These are phyloP conservation scores for Thera britannica DNA, from an alignment of 2,888 invertebrate species.

Conservation along the genomic window DNA sequence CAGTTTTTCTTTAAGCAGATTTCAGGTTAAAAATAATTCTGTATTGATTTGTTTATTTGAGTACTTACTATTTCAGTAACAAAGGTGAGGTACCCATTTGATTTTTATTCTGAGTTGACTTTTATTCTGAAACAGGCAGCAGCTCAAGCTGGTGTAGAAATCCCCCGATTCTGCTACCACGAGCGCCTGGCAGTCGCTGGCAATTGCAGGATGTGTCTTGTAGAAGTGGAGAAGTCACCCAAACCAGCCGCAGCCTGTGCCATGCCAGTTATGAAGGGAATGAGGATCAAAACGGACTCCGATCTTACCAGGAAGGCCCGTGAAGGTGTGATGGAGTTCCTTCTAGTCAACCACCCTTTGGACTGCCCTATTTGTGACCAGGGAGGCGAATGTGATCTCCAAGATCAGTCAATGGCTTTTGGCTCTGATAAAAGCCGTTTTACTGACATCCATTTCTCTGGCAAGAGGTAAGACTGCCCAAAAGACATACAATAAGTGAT, in stretches of 20 bases:
- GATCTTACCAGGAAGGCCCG: conserved; percentile 92
- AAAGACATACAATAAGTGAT: too few relatives aligned
- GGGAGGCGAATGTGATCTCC: conserved; percentile 96
- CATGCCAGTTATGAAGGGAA: conserved; percentile 99
- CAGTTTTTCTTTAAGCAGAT: too few relatives aligned
- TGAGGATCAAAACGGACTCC: conserved; percentile 99
- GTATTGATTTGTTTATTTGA: too few relatives aligned
- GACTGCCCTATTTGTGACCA: conserved; percentile 99
- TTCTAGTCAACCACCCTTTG: conserved; percentile 98
- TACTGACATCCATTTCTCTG: conserved; percentile 95
- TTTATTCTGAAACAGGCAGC: conserved; percentile 89
- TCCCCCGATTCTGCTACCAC: conserved; percentile 99
- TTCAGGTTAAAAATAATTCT: too few relatives aligned
- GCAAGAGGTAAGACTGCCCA: conserved; percentile 88
- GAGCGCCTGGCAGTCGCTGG: conserved; percentile 99
- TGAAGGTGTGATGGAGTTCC: conserved; percentile 98
- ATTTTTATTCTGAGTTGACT: not conserved
- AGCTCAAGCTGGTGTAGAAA: conserved; percentile 97
- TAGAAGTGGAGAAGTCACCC: conserved; percentile 99
- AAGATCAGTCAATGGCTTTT: conserved; percentile 99
- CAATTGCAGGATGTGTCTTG: conserved; percentile 99
- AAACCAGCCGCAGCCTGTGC: conserved; percentile 99
- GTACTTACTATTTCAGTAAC: too few relatives aligned
- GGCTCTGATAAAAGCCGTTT: conserved; percentile 97
- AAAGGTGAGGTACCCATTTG: too few relatives aligned